These are phyloP conservation scores for Dolomedes plantarius DNA, from an alignment of 2,888 invertebrate species.

Conservation along the genomic window DNA sequence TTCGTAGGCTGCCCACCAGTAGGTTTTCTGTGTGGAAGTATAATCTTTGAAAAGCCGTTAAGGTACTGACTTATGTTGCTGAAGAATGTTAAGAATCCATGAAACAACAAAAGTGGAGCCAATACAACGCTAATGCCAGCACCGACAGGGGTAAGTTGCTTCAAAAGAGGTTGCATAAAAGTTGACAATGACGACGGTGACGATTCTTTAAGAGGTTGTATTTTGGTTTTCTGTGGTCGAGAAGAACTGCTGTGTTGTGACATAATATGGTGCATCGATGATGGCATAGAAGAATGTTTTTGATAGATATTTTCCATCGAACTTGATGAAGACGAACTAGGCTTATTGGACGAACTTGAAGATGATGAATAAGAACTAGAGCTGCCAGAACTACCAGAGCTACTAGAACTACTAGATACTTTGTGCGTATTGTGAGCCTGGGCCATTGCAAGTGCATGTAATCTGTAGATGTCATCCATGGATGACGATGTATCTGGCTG, in stretches of 20 bases:
- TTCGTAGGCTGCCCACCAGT: too few relatives aligned
- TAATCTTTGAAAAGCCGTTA: constrained; percentile 54
- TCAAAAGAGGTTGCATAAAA: constrained; percentile 62
- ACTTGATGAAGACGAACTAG: neutral
- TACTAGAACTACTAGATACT: neutral
- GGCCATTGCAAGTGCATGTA: constrained; percentile 49
- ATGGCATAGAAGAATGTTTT: constrained; percentile 60
- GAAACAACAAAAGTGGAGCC: constrained; percentile 57
- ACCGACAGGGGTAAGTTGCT: constrained; percentile 63
- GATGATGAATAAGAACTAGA: neutral
- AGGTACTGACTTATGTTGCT: constrained; percentile 60
- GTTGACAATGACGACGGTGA: constrained; percentile 24
- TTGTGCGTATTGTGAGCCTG: constrained; percentile 17
- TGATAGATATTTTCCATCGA: constrained; percentile 55
- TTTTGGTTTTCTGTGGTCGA: neutral
- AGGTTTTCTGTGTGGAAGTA: constrained; percentile 47
- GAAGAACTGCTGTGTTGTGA: constrained; percentile 41
- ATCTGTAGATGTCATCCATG: constrained; percentile 56
- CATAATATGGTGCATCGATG: constrained; percentile 61
- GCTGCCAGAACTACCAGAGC: neutral
- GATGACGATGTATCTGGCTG: constrained; percentile 17
- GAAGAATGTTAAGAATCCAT: constrained; percentile 60
- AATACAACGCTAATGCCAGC: constrained; percentile 57
- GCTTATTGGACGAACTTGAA: neutral
- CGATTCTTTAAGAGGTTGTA: neutral